These are phyloP conservation scores for Chaunax sp. DNA, from an alignment of 2,797 vertebrate genomes.

Conservation along the genomic window DNA sequence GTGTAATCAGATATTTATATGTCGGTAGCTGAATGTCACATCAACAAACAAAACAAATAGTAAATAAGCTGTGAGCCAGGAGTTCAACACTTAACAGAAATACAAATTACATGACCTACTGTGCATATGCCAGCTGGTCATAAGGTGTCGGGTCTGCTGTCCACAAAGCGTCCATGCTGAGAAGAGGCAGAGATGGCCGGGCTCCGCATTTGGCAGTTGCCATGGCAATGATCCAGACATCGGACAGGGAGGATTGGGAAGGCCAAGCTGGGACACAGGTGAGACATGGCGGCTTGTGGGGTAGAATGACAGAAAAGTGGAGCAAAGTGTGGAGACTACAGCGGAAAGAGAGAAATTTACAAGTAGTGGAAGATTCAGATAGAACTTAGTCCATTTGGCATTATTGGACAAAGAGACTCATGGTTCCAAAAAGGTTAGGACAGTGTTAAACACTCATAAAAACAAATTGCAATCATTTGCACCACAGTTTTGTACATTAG, in stretches of 20 bases:
- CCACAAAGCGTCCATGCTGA: slow-evolving; percentile 84
- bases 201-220: slow-evolving; percentile 83
- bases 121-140: slow-evolving; percentile 45
- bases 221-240: slow-evolving; percentile 68
- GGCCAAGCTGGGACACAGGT: slow-evolving; percentile 83
- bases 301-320: background rate
- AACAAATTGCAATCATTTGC: too few species aligned
- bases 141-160: slow-evolving; percentile 35
- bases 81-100: slow-evolving; percentile 21
- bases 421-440: too few species aligned
- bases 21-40: background rate
- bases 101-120: slow-evolving; percentile 2
- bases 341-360: background rate
- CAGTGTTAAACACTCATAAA: too few species aligned
- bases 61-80: background rate
- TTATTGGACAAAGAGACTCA: too few species aligned
- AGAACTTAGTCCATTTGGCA: background rate
- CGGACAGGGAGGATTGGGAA: slow-evolving; percentile 72
- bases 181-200: slow-evolving; percentile 84
- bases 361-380: background rate
- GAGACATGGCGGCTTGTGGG: slow-evolving; percentile 37
- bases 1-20: too few species aligned
- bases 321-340: background rate
- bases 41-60: background rate
- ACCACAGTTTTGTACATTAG: too few species aligned